These are phyloP conservation scores for Ptilonorhynchus violaceus DNA, from an alignment of 2,113 vertebrate species.

Conservation along the genomic window DNA sequence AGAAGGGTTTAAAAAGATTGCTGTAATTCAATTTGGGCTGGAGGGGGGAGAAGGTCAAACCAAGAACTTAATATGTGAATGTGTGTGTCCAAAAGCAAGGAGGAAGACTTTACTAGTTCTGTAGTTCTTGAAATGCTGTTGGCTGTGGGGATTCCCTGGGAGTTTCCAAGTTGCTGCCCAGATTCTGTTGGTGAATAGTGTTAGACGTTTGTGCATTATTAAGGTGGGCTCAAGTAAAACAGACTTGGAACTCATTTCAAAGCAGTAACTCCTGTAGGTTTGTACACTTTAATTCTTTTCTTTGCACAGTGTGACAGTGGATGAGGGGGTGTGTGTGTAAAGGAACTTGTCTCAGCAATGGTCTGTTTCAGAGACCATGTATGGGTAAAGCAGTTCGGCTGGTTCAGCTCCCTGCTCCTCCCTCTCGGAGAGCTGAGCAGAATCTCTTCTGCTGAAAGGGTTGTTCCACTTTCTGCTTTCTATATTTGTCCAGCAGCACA, in stretches of 20 bases:
- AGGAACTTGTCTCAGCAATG: slow-evolving; percentile 33
- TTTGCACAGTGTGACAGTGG: background rate
- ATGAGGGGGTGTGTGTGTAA: background rate
- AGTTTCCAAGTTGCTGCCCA: background rate
- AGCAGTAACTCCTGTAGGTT: background rate
- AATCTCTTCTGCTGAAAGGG: slow-evolving; percentile 57
- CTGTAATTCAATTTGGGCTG: background rate
- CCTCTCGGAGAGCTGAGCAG: slow-evolving; percentile 33
- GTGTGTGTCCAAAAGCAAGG: background rate
- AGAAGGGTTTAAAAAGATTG: background rate
- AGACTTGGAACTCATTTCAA: background rate
- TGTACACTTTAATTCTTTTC: background rate
- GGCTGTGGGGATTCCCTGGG: background rate
- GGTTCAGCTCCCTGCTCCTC: slow-evolving; percentile 68
- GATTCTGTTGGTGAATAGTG: background rate
- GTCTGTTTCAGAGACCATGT: slow-evolving; percentile 67
- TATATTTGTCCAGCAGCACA: slow-evolving; percentile 72
- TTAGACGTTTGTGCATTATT: background rate
- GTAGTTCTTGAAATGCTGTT: background rate
- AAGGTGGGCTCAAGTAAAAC: background rate
- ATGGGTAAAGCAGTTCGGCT: slow-evolving; percentile 71
- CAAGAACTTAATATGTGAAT: background rate
- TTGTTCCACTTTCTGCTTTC: slow-evolving; percentile 66
- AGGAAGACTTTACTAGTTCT: background rate
- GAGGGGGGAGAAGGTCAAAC: background rate